Evolutionary conservation across 2,888 invertebrate species (phyloP).

Genomic region (Rhagonycha lutea): DNA sequence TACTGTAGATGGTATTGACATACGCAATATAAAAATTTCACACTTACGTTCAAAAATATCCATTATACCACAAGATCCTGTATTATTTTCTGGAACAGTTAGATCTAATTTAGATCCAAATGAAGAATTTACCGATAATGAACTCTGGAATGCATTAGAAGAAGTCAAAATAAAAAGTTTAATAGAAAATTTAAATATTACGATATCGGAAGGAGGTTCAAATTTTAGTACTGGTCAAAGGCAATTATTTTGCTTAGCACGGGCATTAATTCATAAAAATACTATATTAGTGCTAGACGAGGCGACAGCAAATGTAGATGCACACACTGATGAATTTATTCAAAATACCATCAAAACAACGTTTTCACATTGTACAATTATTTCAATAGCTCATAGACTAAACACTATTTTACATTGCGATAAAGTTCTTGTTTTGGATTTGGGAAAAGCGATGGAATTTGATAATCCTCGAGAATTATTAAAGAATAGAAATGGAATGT

Average conservation of each 20-base stretch:
- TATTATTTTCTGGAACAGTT: conserved; percentile 84
- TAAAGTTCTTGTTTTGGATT: conserved; percentile 75
- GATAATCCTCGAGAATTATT: conserved; percentile 71
- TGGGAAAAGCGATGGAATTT: conserved; percentile 71
- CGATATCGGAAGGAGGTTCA: conserved; percentile 68
- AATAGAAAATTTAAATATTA: conserved; percentile 63
- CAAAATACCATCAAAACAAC: conserved; percentile 73
- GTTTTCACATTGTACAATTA: conserved; percentile 73
- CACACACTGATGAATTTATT: conserved; percentile 72
- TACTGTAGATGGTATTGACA: conserved; percentile 78
- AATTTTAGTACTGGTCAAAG: conserved; percentile 57
- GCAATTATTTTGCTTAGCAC: conserved; percentile 70
- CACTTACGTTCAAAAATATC: conserved; percentile 78
- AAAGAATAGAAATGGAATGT: conserved; percentile 64
- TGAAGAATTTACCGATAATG: conserved; percentile 74
- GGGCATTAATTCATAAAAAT: conserved; percentile 59
- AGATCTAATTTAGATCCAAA: conserved; percentile 90
- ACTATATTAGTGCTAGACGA: conserved; percentile 59
- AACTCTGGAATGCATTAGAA: conserved; percentile 81
- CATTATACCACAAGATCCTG: conserved; percentile 87
- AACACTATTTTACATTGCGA: conserved; percentile 84
- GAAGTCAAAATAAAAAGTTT: conserved; percentile 40
- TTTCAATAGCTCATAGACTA: conserved; percentile 79
- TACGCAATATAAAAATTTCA: conserved; percentile 71
- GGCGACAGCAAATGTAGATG: conserved; percentile 80